Evolutionary conservation across 2,113 vertebrate genomes (phyloP), one percentile per base, ranked within the genome.

Genomic region (Dasyornis broadbenti): DNA sequence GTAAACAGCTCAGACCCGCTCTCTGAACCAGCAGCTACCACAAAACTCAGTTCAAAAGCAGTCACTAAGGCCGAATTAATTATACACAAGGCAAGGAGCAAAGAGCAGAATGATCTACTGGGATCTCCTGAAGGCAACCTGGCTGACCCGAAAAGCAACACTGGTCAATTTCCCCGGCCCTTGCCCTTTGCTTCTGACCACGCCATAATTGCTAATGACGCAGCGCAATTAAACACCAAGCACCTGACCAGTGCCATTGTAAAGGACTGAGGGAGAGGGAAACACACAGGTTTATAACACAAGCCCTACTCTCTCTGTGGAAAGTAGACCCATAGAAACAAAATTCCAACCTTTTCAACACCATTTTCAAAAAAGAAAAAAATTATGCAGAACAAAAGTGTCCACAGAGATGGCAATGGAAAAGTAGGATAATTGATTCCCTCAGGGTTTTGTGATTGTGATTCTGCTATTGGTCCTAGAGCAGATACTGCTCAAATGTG

Each of bases 11-110:
- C 70, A 7, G 82, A 47, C 31, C 68, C 2, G 3, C 50, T 72
- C 86, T 89, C 71, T 14, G 68, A 82, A 83, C 9, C 17, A 83
- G 68, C 80, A 77, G 68, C 81, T 65, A 87, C 49, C n/a, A 26
- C 60, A 40, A 71, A 89, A 72, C 66, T 92, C 86, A 27, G 69
- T 63, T 92, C 60, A 82, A 93, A 92, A 79, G 44, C 69, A 82
- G 56, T 78, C 69, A 92, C 75, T 87, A 57, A 52, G 79, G 50
- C 78, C 45, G 72, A 72, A 96, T 90, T 94, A 93, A 93, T 93
- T 75, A 83, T 49, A 91, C 10, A 85, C 49, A 71, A 40, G 50
- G 81, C 82, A 95, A 88, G 37, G 57, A 92, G 79, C 49, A 69
- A 72, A 68, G 57, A 60, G 37, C 9, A 85, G 52, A 82, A 45